Evolutionary conservation across 2,113 vertebrate genomes (phyloP).

Genomic region (Melanerpes formicivorus): DNA sequence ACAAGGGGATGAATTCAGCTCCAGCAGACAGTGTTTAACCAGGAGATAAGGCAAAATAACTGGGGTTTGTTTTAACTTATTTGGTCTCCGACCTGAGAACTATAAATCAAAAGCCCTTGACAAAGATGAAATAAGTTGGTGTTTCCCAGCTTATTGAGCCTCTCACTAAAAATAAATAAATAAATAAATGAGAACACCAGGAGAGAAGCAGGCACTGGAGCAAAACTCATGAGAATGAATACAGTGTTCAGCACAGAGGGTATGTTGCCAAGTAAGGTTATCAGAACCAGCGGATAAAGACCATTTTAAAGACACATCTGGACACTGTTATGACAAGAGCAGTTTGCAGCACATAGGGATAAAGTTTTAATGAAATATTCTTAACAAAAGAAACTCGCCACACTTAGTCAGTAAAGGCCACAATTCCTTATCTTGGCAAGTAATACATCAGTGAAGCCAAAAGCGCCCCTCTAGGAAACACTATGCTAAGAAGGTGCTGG

Average conservation of each 20-base stretch:
- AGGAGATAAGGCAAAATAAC: slow-evolving; percentile 6
- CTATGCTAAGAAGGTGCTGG: neutral
- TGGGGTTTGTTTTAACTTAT: neutral
- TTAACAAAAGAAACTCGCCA: neutral
- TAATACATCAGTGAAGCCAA: neutral
- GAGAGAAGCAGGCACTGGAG: neutral
- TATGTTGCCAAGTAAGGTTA: slow-evolving; percentile 22
- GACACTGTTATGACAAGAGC: slow-evolving; percentile 22
- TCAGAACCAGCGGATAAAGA: slow-evolving; percentile 34
- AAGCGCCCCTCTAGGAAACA: neutral
- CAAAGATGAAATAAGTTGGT: neutral
- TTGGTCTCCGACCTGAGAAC: neutral
- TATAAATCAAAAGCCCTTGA: neutral
- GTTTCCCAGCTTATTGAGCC: neutral
- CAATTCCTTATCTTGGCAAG: neutral
- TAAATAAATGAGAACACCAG: neutral
- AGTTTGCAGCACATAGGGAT: neutral
- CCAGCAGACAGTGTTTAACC: neutral
- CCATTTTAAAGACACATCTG: slow-evolving; percentile 46
- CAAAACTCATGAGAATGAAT: neutral
- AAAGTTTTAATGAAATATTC: slow-evolving; percentile 51
- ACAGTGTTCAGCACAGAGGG: neutral
- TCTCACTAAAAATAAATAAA: neutral
- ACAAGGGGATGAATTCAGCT: slow-evolving; percentile 36
- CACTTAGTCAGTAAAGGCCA: neutral